Percentiles rank a stretch among this genome's conserved stretches.
Evolutionary conservation across 2,888 invertebrate species (phyloP).

Genomic region (Odontothrips loti): DNA sequence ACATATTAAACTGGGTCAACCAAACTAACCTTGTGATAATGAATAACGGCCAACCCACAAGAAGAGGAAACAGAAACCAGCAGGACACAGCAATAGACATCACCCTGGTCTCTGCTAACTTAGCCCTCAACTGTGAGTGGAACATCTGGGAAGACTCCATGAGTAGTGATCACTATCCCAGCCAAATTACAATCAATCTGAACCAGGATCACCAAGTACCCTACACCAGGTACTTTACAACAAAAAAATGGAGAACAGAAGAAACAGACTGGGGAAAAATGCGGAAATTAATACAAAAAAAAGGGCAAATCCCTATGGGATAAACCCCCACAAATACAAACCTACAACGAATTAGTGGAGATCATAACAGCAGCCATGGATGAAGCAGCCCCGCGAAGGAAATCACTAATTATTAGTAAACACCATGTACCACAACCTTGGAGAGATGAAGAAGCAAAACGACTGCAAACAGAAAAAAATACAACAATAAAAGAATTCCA

Average conservation of each 20-base stretch:
- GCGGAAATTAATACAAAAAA: not conserved
- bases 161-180: conserved; percentile 29
- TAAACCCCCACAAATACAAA: not conserved
- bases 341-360: not conserved
- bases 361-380: not conserved
- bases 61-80: not conserved
- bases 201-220: not conserved
- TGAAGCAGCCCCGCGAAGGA: not conserved
- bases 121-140: not conserved
- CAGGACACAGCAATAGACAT: conserved; percentile 28
- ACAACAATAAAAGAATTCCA: not conserved
- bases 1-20: not conserved
- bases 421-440: not conserved
- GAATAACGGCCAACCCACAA: conserved; percentile 3
- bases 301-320: not conserved
- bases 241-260: not conserved
- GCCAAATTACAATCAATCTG: not conserved
- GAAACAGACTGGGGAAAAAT: not conserved
- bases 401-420: not conserved
- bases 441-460: not conserved
- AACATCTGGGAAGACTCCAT: not conserved
- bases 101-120: not conserved
- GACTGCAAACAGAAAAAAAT: not conserved
- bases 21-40: not conserved
- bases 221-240: not conserved